Conservation (phyloP, 2,797 vertebrate species). For the Enteromius anoplus region DNA sequence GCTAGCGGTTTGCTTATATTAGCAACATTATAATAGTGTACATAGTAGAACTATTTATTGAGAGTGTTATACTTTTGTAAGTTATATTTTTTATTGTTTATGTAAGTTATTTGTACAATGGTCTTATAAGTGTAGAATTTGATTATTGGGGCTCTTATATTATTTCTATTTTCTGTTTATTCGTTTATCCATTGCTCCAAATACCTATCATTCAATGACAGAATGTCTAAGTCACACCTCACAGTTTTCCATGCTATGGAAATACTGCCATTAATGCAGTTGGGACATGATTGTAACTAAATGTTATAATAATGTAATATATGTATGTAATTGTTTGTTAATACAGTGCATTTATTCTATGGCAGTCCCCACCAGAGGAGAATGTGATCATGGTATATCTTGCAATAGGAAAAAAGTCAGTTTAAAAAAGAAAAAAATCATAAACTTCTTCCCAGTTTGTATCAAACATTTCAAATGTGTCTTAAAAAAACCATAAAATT, state of each 20-base stretch:
- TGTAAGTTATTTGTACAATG: conserved; percentile 99
- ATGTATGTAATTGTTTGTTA: conserved; percentile 32
- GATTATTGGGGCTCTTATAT: conserved; percentile 73
- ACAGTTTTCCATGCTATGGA: conserved; percentile 6
- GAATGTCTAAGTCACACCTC: conserved; percentile 19
- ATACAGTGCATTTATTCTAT: not conserved
- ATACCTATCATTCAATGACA: not conserved
- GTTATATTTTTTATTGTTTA: conserved; percentile 98
- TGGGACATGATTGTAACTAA: conserved; percentile 18
- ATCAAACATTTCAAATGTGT: not conserved
- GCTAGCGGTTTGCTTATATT: conserved; percentile 91
- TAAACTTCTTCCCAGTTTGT: not conserved
- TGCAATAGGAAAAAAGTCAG: not conserved
- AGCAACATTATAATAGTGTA: conserved; percentile 96
- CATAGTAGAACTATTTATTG: conserved; percentile 99
- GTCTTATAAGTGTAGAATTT: conserved; percentile 83
- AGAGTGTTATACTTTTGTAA: conserved; percentile 99
- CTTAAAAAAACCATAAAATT: conserved; percentile 34
- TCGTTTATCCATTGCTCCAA: conserved; percentile 14
- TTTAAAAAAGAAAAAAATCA: not conserved
- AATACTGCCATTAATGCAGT: conserved; percentile 26
- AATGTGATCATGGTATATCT: conserved; percentile 34
- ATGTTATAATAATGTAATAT: conserved; percentile 29
- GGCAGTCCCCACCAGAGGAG: conserved; percentile 43
- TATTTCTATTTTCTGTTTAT: conserved; percentile 46